Percentiles rank a stretch among this genome's conserved stretches.
These are phyloP conservation scores for Mya arenaria DNA, from an alignment of 1,140 invertebrate genomes.

Conservation along the genomic window DNA sequence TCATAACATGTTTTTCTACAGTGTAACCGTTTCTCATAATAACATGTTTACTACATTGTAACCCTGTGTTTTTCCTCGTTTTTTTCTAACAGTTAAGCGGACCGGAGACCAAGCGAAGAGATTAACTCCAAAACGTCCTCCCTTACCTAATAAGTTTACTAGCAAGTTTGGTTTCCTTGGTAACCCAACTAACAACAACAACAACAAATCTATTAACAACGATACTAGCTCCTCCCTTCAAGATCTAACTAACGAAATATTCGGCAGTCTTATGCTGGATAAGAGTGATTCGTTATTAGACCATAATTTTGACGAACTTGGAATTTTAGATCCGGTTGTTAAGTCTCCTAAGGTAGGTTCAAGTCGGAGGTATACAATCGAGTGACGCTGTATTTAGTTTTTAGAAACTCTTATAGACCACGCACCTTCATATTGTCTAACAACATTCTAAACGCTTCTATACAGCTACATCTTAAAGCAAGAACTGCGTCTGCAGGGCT, in stretches of 20 bases:
- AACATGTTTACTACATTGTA: too few species aligned
- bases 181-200: slow-evolving; percentile 48
- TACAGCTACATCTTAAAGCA: too few species aligned
- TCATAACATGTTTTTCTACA: too few species aligned
- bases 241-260: slow-evolving; percentile 92
- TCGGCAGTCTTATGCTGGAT: slow-evolving; percentile 90
- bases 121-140: slow-evolving; percentile 55
- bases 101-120: slow-evolving; percentile 41
- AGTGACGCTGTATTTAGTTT: too few species aligned
- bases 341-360: slow-evolving; percentile 69
- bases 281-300: slow-evolving; percentile 82
- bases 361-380: neutral
- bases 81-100: slow-evolving; percentile 55
- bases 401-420: too few species aligned
- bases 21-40: neutral
- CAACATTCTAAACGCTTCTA: too few species aligned
- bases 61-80: too few species aligned
- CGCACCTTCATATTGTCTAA: too few species aligned
- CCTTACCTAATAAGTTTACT: slow-evolving; percentile 56
- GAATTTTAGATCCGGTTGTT: slow-evolving; percentile 77
- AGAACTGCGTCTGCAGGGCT: too few species aligned
- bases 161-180: slow-evolving; percentile 47
- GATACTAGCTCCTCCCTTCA: slow-evolving; percentile 82
- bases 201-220: slow-evolving; percentile 40
- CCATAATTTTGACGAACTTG: slow-evolving; percentile 81